These are phyloP conservation scores for Willisornis vidua DNA, from an alignment of 2,113 vertebrate species.

Conservation along the genomic window DNA sequence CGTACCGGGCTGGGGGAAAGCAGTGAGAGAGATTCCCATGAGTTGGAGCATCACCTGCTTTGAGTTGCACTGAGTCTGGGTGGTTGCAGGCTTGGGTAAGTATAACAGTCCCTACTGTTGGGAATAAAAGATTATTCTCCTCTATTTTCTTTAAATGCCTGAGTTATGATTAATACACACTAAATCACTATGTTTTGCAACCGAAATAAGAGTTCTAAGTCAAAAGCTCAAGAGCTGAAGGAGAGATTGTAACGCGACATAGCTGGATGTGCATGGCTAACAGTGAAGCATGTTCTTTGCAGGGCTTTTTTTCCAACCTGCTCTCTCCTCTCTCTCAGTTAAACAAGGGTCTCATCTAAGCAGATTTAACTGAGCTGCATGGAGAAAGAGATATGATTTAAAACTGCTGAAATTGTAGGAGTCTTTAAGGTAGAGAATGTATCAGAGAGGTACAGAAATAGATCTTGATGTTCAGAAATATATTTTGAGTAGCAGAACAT, in stretches of 20 bases:
- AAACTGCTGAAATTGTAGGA: not conserved
- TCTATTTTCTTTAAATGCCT: not conserved
- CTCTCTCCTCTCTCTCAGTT: not conserved
- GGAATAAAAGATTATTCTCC: not conserved
- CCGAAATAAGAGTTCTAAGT: not conserved
- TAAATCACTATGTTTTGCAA: not conserved
- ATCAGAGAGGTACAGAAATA: not conserved
- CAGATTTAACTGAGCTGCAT: not conserved
- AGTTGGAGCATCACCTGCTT: not conserved
- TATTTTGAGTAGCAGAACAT: conserved; percentile 35
- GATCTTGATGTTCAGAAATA: not conserved
- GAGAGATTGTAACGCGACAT: not conserved
- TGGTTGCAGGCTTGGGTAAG: not conserved
- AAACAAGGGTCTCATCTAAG: not conserved
- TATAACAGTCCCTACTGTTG: not conserved
- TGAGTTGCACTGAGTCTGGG: not conserved
- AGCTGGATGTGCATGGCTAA: not conserved
- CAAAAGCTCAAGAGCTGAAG: not conserved
- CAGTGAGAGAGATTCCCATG: not conserved
- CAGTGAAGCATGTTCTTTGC: not conserved
- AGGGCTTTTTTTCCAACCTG: not conserved
- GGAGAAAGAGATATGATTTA: not conserved
- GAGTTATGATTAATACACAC: not conserved
- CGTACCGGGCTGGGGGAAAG: not conserved
- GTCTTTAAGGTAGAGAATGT: not conserved